Evolutionary conservation across 2,888 invertebrate species (phyloP).

Genomic region (Pelosia muscerda): DNA sequence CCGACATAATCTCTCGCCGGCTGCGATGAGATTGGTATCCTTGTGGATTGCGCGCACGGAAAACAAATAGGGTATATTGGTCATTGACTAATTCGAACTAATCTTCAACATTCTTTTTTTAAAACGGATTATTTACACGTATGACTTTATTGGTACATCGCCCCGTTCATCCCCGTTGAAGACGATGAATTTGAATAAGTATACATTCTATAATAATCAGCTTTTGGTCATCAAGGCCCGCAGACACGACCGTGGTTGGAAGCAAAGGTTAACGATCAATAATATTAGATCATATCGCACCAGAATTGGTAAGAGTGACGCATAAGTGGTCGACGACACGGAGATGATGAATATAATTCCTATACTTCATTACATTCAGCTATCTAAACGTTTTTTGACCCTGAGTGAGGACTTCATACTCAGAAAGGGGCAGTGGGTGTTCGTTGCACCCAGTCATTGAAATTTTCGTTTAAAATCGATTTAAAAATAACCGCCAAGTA

Average conservation of each 20-base stretch:
- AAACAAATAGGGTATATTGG: too few species aligned
- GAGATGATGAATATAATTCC: background rate
- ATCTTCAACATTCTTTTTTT: too few species aligned
- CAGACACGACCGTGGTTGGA: background rate
- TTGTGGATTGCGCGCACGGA: too few species aligned
- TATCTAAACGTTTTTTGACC: background rate
- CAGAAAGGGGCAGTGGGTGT: too few species aligned
- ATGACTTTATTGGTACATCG: too few species aligned
- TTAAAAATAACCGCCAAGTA: too few species aligned
- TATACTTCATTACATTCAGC: background rate
- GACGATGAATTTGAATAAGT: background rate
- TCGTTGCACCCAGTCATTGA: too few species aligned
- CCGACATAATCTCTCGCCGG: too few species aligned
- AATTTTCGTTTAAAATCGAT: too few species aligned
- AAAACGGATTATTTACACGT: background rate
- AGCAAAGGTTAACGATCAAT: constrained; percentile 5
- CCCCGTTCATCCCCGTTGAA: too few species aligned
- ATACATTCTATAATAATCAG: background rate
- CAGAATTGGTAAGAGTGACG: constrained; percentile 3
- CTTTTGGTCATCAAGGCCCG: background rate
- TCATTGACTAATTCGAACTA: too few species aligned
- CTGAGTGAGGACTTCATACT: background rate
- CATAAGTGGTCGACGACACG: background rate
- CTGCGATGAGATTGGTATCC: too few species aligned
- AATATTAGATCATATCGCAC: background rate